Base-by-base conservation (phyloP, 2,113 vertebrate genomes). In the Sterrhoptilus dennistouni region DNA sequence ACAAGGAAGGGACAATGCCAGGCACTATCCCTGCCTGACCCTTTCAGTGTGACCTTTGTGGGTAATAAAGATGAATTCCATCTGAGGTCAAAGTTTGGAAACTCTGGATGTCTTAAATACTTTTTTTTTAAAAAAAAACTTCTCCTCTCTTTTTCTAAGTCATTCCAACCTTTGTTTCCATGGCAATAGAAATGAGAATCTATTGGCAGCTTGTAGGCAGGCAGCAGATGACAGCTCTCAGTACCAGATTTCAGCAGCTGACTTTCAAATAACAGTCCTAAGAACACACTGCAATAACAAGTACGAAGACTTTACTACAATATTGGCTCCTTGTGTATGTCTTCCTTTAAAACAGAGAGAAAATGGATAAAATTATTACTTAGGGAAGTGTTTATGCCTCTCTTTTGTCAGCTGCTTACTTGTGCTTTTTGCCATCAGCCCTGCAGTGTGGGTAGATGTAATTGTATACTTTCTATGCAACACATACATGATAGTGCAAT, bases 211-310 rank as follows among this genome's bases (percentile, higher is more conserved):
- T 83, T 81, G 87, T 47, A 63, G 90, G 87, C 96, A 95, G 88
- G 90, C 87, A 95, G 87, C 95, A 95, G 95, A 85, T 96, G 95
- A 96, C 93, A 93, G 90, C 71, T 90, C 76, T 97, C 88, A 90
- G 75, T 56, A 92, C 56, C 92, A 93, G 79, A 86, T 95, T 95
- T 93, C 64, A 88, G 90, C 71, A 86, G 71, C 0, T 96, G 94
- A 86, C 84, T 94, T 93, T 88, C 78, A 95, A 94, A 95, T 79
- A 87, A 79, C 64, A 52, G 59, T 86, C 89, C 87, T 64, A 44
- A 86, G 71, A 94, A 53, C 59, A 14, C 11, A 69, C 81, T 88
- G 79, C 75, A 94, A 66, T 56, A 77, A 86, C 68, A 83, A 88
- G 82, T 44, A 83, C 1, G 1, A 66, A 45, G 79, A 77, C 70